phyloP scores from a whole-genome alignment of 2,113 vertebrate species.

The Orthochromis malagaraziensis region DNA sequence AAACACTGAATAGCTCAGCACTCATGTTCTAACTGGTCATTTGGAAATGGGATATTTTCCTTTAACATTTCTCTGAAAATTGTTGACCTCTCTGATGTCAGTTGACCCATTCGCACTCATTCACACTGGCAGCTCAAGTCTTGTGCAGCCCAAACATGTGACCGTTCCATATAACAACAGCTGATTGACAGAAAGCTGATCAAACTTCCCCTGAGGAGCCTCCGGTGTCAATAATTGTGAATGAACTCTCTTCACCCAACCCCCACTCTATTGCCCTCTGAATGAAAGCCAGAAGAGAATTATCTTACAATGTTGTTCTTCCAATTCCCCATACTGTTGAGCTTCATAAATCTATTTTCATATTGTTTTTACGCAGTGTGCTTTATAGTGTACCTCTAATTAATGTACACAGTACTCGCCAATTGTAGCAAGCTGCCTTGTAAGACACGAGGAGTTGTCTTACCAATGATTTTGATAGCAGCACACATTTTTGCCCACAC shows the following conservation, averaged over 20 bases:
- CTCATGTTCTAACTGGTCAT: neutral
- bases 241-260: constrained; percentile 31
- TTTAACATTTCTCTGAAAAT: neutral
- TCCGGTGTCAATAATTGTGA: constrained; percentile 44
- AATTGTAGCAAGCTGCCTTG: neutral
- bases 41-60: neutral
- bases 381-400: neutral
- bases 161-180: constrained; percentile 25
- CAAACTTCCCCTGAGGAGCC: constrained; percentile 36
- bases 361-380: neutral
- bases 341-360: neutral
- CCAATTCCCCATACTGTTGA: neutral
- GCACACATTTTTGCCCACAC: neutral
- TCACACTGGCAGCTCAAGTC: neutral
- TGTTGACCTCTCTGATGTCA: constrained; percentile 13
- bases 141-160: constrained; percentile 36
- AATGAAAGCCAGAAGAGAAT: neutral
- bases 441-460: neutral
- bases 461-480: neutral
- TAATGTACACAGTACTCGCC: neutral
- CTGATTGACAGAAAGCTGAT: constrained; percentile 54
- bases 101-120: neutral
- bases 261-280: neutral
- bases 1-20: neutral
- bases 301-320: no score